phyloP scores from a whole-genome alignment of 2,888 invertebrate species.

The Callosobruchus maculatus region DNA sequence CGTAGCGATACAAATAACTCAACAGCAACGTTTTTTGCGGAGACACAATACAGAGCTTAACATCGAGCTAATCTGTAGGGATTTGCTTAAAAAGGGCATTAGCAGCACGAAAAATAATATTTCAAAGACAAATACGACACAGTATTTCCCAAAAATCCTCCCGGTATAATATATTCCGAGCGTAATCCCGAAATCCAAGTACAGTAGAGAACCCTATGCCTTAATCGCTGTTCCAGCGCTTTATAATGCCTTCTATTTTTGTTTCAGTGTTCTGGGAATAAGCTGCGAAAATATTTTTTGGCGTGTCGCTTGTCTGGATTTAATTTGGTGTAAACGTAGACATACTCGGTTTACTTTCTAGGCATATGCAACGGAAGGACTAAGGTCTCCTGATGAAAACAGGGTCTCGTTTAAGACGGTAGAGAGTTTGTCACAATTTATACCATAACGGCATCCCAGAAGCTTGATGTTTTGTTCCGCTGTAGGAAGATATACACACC shows the following conservation, averaged over 20 bases:
- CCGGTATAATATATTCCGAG: background rate
- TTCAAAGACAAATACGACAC: background rate
- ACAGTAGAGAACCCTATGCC: background rate
- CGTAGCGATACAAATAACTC: no score
- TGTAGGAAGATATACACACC: no score
- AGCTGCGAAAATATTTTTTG: background rate
- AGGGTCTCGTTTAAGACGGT: no score
- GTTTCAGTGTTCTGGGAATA: background rate
- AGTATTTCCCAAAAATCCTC: background rate
- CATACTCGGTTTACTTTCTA: no score
- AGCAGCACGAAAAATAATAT: background rate
- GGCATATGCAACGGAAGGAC: no score
- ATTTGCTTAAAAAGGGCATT: background rate
- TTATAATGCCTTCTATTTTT: background rate
- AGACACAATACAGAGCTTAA: background rate
- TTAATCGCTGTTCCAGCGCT: background rate
- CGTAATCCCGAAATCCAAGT: background rate
- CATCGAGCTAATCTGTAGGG: background rate
- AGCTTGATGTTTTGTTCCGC: no score
- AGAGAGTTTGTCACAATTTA: no score
- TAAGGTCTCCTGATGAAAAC: no score
- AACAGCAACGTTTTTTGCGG: no score
- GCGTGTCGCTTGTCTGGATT: no score
- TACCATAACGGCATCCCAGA: no score
- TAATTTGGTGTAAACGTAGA: no score